Percentiles rank a stretch among this genome's conserved stretches.
These are phyloP conservation scores for Digitonthophagus gazella DNA, from an alignment of 2,888 invertebrate species.

Conservation along the genomic window DNA sequence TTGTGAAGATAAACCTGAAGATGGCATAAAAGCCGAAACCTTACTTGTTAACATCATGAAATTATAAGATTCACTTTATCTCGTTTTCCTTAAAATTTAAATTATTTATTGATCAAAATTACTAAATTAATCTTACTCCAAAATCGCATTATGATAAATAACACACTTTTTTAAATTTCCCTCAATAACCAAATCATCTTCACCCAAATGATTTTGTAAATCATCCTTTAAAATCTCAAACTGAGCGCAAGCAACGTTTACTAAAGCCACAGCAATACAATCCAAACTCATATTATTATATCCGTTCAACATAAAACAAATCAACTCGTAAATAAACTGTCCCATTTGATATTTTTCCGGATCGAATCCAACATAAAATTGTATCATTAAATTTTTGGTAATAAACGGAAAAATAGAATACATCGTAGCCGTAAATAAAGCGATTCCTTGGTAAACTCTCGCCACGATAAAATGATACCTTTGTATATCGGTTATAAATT, in stretches of 20 bases:
- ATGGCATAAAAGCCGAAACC: too few relatives aligned
- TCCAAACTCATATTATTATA: constrained; percentile 33
- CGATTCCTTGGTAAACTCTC: constrained; percentile 25
- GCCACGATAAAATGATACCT: constrained; percentile 23
- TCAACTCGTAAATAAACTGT: constrained; percentile 28
- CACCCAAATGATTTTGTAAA: constrained; percentile 14
- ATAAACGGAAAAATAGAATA: constrained; percentile 31
- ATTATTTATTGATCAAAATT: too few relatives aligned
- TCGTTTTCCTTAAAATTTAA: too few relatives aligned
- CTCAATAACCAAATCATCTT: background rate
- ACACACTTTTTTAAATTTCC: background rate
- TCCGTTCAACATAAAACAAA: constrained; percentile 30
- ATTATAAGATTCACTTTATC: too few relatives aligned
- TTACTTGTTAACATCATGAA: too few relatives aligned
- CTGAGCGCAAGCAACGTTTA: constrained; percentile 32
- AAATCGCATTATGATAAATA: constrained; percentile 19
- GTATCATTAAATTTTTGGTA: constrained; percentile 27
- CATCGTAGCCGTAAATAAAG: constrained; percentile 27
- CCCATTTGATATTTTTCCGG: constrained; percentile 23
- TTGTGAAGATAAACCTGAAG: too few relatives aligned
- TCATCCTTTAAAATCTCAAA: constrained; percentile 33
- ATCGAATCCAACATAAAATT: constrained; percentile 30
- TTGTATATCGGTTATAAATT: constrained; percentile 21
- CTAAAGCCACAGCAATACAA: constrained; percentile 28
- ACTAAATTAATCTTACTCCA: constrained; percentile 10